These are phyloP conservation scores for Myzus persicae DNA, from an alignment of 1,140 invertebrate species.

Conservation along the genomic window DNA sequence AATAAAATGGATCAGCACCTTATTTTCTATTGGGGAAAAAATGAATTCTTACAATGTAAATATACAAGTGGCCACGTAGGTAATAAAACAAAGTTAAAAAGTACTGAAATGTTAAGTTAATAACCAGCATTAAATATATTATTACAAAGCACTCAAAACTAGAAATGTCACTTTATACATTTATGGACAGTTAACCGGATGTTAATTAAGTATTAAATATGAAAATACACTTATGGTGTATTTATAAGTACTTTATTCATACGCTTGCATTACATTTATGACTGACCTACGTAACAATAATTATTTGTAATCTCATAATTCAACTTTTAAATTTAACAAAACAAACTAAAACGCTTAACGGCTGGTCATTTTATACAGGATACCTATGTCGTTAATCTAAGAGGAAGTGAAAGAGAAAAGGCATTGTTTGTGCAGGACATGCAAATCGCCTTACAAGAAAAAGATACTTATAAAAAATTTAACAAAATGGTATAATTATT, in stretches of 20 bases:
- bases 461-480: background rate
- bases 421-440: background rate
- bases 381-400: background rate
- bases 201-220: background rate
- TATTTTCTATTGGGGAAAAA: too few species aligned
- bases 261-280: background rate
- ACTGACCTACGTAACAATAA: background rate
- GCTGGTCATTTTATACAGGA: background rate
- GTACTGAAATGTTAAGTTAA: too few species aligned
- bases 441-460: background rate
- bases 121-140: background rate
- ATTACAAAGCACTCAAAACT: background rate
- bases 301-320: background rate
- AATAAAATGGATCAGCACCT: too few species aligned
- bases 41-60: too few species aligned
- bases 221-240: too few species aligned
- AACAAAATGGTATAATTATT: background rate
- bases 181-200: background rate
- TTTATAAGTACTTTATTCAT: background rate
- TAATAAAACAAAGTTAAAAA: too few species aligned
- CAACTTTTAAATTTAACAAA: background rate
- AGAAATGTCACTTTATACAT: background rate
- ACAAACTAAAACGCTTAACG: background rate
- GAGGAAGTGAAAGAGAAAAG: constrained; percentile 47
- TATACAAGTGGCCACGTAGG: too few species aligned